These are phyloP conservation scores for Globodera ellingtonae DNA, from an alignment of 1,140 invertebrate genomes.

Conservation along the genomic window DNA sequence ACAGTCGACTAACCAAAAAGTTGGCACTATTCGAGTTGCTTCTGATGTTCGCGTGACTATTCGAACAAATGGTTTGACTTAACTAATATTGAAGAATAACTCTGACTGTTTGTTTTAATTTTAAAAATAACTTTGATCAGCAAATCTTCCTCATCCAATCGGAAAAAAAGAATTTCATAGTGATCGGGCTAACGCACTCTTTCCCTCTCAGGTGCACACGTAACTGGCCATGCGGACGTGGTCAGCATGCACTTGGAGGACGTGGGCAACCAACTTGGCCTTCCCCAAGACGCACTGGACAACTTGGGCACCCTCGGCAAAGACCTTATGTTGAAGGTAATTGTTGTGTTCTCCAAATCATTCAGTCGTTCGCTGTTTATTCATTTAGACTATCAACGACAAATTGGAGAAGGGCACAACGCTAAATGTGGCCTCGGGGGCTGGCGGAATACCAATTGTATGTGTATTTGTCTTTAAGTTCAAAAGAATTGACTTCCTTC, in stretches of 20 bases:
- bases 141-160: neutral
- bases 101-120: neutral
- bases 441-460: constrained; percentile 56
- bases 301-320: constrained; percentile 65
- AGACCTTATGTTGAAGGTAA: constrained; percentile 60
- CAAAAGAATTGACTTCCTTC: neutral
- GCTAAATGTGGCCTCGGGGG: constrained; percentile 44
- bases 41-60: constrained; percentile 52
- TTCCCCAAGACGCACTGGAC: constrained; percentile 64
- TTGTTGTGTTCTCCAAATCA: neutral
- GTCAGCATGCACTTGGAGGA: constrained; percentile 56
- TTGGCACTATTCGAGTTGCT: constrained; percentile 47
- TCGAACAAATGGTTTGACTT: constrained; percentile 38
- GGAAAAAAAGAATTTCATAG: too few species aligned
- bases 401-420: constrained; percentile 55
- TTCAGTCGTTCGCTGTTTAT: constrained; percentile 6
- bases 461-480: neutral
- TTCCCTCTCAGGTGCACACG: constrained; percentile 39
- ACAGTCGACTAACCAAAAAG: constrained; percentile 58
- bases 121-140: constrained; percentile 3
- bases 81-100: neutral
- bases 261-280: constrained; percentile 50
- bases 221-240: constrained; percentile 53
- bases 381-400: constrained; percentile 54
- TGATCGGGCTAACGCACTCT: neutral